Percentiles rank a stretch among this genome's conserved stretches.
Conservation (phyloP, 2,888 invertebrate genomes). For the Napeogenes sylphis region DNA sequence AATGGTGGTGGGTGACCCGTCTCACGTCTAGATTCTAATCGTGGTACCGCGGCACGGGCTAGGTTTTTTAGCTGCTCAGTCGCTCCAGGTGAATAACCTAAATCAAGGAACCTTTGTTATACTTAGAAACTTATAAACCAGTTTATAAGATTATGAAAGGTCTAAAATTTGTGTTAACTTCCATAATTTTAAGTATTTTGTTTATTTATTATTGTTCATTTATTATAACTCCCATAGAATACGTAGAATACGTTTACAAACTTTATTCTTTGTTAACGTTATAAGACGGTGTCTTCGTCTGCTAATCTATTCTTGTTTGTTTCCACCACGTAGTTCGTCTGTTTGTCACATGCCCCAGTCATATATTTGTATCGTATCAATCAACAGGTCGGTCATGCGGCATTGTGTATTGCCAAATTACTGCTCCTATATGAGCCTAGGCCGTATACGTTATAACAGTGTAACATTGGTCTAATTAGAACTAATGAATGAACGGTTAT, state of each 20-base stretch:
- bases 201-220: neutral
- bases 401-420: conserved; percentile 9
- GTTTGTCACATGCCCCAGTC: conserved; percentile 9
- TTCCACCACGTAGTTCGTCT: neutral
- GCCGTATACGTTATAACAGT: neutral
- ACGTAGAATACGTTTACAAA: too few relatives aligned
- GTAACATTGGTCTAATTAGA: conserved; percentile 2
- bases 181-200: neutral
- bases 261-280: too few relatives aligned
- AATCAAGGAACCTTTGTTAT: neutral
- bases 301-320: neutral
- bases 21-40: conserved; percentile 29
- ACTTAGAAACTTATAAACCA: neutral
- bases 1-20: conserved; percentile 25
- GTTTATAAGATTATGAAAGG: neutral
- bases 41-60: conserved; percentile 7
- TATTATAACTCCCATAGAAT: too few relatives aligned
- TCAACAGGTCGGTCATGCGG: conserved; percentile 2
- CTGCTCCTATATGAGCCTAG: conserved; percentile 3
- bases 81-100: neutral
- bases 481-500: conserved; percentile 13
- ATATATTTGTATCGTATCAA: conserved; percentile 12
- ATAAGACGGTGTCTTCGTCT: neutral
- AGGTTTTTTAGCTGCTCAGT: conserved; percentile 9
- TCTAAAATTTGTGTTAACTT: neutral